Percentiles rank a stretch among this genome's conserved stretches.
Conservation (phyloP, 2,113 vertebrate species). For the Perca fluviatilis region DNA sequence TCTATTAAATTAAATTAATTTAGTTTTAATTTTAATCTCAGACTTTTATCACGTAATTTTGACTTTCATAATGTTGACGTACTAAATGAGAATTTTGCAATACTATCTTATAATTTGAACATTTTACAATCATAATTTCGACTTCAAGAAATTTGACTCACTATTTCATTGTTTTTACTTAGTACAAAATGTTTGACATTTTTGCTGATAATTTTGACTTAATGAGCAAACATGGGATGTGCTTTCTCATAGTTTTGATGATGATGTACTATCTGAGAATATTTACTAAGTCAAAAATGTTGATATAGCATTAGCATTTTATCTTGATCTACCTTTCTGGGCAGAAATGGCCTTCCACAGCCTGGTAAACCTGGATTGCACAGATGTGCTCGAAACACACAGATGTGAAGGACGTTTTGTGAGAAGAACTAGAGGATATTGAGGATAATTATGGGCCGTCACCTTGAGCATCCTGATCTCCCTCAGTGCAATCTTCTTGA, state of each 20-base stretch:
- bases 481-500: conserved; percentile 93
- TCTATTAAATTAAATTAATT: too few relatives aligned
- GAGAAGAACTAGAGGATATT: not conserved
- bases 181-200: too few relatives aligned
- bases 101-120: too few relatives aligned
- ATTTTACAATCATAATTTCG: too few relatives aligned
- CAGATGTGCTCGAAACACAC: too few relatives aligned
- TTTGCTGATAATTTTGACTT: not conserved
- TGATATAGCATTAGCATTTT: not conserved
- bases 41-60: too few relatives aligned
- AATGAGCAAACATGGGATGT: too few relatives aligned
- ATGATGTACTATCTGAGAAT: not conserved
- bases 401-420: not conserved
- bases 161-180: too few relatives aligned
- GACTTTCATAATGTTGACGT: too few relatives aligned
- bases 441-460: not conserved
- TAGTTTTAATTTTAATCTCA: not conserved
- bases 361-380: not conserved
- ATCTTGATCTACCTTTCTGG: not conserved
- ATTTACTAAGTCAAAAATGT: not conserved
- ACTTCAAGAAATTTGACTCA: too few relatives aligned
- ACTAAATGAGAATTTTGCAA: too few relatives aligned
- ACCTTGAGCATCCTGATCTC: conserved; percentile 98
- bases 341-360: not conserved
- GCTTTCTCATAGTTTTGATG: not conserved